Conservation (phyloP, 53 echinoderm and acorn worm species). For the Echinometra lucunter region DNA sequence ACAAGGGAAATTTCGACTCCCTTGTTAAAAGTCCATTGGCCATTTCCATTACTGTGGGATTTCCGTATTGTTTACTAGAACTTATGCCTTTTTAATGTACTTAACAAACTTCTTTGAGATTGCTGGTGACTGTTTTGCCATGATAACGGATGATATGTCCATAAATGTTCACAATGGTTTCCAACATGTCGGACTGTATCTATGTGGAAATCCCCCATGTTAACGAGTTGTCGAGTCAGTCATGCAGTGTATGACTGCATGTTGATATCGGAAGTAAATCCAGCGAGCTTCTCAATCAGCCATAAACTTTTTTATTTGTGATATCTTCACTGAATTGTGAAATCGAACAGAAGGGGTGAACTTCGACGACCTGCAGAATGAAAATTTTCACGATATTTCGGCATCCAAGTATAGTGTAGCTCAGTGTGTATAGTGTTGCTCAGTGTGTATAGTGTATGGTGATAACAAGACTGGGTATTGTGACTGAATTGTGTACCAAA, state of each 20-base stretch:
- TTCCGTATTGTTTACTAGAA: too few relatives aligned
- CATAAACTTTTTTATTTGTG: not conserved
- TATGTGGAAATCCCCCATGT: not conserved
- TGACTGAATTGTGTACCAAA: too few relatives aligned
- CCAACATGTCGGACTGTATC: not conserved
- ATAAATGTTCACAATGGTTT: not conserved
- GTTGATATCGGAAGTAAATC: not conserved
- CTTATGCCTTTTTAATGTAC: too few relatives aligned
- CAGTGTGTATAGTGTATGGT: too few relatives aligned
- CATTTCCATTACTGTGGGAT: too few relatives aligned
- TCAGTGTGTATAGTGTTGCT: too few relatives aligned
- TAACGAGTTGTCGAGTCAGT: not conserved
- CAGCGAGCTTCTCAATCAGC: not conserved
- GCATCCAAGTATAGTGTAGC: too few relatives aligned
- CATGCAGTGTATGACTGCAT: not conserved
- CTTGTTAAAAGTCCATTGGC: too few relatives aligned
- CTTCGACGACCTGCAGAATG: not conserved
- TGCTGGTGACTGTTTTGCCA: too few relatives aligned
- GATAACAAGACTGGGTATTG: too few relatives aligned
- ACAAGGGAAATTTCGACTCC: not conserved
- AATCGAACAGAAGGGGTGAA: not conserved
- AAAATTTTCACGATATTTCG: not conserved
- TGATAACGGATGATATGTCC: too few relatives aligned
- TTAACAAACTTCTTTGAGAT: too few relatives aligned
- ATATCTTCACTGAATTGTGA: not conserved